Base-by-base conservation (phyloP, 2,888 invertebrate species). In the Drosophila borborema region DNA sequence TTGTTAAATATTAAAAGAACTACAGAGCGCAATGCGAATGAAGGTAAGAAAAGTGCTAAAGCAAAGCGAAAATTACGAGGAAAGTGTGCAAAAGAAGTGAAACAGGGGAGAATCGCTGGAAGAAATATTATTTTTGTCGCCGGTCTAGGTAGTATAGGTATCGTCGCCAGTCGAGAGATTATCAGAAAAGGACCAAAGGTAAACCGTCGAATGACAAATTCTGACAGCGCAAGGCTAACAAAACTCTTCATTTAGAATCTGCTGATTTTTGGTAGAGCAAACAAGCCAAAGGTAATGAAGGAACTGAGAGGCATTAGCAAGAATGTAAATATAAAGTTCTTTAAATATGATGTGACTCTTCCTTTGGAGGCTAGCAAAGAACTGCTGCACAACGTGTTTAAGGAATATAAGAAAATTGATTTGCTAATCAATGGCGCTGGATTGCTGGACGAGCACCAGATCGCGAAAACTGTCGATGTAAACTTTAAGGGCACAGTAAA, bases 381-480 rank as follows among this genome's bases (percentile, higher is more conserved):
- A 12, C 7, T 55, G 7, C 28, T 55, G 40, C 0, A 18, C 0
- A 7, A 41, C 10, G 12, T 55, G 8, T 55, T 55, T 14, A 1
- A 18, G 9, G 9, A 55, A 3, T 41, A 41, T 41, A 41, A 41
- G 28, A 40, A 3, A 12, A 55, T 55, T 28, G 55, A 55, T 41
- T 41, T 55, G 55, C 55, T 55, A 12, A 55, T 55, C 18, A 55
- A 55, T 41, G 55, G 55, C 2, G 55, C 41, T 10, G 55, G 55
- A 18, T 7, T 55, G 41, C 28, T 55, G 55, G 55, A 55, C 41
- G 55, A 55, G 20, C 31, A 31, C 7, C 41, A 55, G 55, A 28
- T 55, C n/a, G 41, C 10, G 18, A 12, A n/a, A 18, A 55, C 55
- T 0, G 12, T 55, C 16, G 55, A 23, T 4, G 41, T 41, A 1